phyloP scores from a whole-genome alignment of 2,888 invertebrate species.

The Epistrophella euchroma region DNA sequence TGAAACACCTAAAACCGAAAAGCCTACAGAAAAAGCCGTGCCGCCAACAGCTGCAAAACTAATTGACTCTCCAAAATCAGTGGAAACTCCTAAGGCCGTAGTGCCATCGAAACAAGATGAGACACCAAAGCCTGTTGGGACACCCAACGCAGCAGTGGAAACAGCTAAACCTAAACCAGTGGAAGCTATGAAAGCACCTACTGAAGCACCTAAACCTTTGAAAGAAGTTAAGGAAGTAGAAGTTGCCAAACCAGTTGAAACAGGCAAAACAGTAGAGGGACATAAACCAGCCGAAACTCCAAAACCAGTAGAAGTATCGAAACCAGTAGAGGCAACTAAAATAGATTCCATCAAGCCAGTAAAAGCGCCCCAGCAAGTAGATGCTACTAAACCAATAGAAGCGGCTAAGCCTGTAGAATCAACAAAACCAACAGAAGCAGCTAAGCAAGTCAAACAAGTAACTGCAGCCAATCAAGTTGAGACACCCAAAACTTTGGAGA shows the following conservation, averaged over 20 bases:
- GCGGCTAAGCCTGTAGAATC: conserved; percentile 75
- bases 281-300: conserved; percentile 44
- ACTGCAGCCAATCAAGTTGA: conserved; percentile 32
- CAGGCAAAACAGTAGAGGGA: background rate
- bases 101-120: background rate
- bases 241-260: background rate
- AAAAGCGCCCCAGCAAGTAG: conserved; percentile 42
- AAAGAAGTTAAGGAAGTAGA: conserved; percentile 84
- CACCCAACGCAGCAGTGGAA: background rate
- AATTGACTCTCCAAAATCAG: background rate
- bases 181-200: conserved; percentile 84
- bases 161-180: conserved; percentile 82
- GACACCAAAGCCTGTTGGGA: background rate
- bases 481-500: conserved; percentile 10
- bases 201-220: conserved; percentile 78
- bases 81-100: background rate
- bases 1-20: background rate
- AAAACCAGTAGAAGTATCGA: conserved; percentile 85
- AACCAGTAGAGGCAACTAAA: background rate
- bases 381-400: conserved; percentile 82
- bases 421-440: conserved; percentile 87
- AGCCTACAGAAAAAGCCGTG: background rate
- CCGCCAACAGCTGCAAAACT: background rate
- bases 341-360: conserved; percentile 77
- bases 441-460: conserved; percentile 84